Evolutionary conservation across 2,888 invertebrate genomes (phyloP).

Genomic region (Lamellibrachia columna): DNA sequence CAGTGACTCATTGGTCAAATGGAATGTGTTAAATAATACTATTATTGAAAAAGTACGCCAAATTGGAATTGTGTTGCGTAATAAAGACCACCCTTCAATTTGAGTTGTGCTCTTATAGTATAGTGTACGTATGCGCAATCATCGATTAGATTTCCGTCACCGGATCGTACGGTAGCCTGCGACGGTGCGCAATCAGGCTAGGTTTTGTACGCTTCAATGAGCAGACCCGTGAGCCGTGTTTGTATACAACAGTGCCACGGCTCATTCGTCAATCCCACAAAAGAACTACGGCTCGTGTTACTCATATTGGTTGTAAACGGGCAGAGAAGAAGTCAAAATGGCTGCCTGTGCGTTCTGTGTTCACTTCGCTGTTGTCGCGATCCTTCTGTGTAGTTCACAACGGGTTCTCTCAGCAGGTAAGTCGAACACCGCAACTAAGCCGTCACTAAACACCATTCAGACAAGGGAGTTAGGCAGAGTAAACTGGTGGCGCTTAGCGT

Average conservation of each 20-base stretch:
- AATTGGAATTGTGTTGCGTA: neutral
- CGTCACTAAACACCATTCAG: neutral
- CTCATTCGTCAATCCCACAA: neutral
- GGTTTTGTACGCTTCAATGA: neutral
- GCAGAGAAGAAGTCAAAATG: neutral
- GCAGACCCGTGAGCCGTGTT: neutral
- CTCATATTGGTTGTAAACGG: neutral
- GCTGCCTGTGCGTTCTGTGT: neutral
- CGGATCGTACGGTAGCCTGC: neutral
- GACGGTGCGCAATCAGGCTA: neutral
- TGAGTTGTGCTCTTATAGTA: too few species aligned
- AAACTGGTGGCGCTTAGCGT: neutral
- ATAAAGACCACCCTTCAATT: too few species aligned
- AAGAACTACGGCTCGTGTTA: neutral
- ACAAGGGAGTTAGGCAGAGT: neutral
- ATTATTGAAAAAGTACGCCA: neutral
- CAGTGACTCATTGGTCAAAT: neutral
- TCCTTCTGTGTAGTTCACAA: neutral
- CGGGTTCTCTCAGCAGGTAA: neutral
- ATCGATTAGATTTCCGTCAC: neutral
- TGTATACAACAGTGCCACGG: neutral
- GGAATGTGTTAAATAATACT: neutral
- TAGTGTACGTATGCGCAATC: neutral
- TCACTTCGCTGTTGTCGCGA: neutral
- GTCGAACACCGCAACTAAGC: neutral